These are phyloP conservation scores for Percopsis omiscomaycus DNA, from an alignment of 2,797 vertebrate species.

Conservation along the genomic window DNA sequence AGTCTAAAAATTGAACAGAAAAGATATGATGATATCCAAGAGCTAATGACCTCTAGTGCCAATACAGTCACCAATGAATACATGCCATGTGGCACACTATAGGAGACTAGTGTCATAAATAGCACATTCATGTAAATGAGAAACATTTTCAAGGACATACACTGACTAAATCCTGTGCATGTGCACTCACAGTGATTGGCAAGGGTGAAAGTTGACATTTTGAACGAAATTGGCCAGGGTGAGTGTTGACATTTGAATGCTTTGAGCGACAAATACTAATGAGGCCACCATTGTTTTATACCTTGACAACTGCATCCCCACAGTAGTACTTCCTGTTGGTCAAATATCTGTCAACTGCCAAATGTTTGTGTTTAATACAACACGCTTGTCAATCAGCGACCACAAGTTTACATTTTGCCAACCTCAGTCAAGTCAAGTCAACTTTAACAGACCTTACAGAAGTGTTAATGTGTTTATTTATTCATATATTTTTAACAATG, in stretches of 20 bases:
- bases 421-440: not conserved
- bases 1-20: no score
- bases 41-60: no score
- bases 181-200: not conserved
- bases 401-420: no score
- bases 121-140: not conserved
- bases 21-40: no score
- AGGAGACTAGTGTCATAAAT: not conserved
- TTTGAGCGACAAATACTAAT: conserved; percentile 15
- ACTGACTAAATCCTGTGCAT: not conserved
- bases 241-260: conserved; percentile 14
- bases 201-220: no score
- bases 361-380: no score
- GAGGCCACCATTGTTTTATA: conserved; percentile 12
- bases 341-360: conserved; percentile 2
- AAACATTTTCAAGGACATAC: not conserved
- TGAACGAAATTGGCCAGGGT: conserved; percentile 14
- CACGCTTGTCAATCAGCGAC: no score
- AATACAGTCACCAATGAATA: no score
- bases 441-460: no score
- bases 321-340: conserved; percentile 8
- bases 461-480: no score
- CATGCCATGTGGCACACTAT: no score
- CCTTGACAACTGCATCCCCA: conserved; percentile 12
- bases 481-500: no score